Evolutionary conservation across 1,140 invertebrate species (phyloP), one percentile per base, ranked within the genome.

Genomic region (Bemisia tabaci): DNA sequence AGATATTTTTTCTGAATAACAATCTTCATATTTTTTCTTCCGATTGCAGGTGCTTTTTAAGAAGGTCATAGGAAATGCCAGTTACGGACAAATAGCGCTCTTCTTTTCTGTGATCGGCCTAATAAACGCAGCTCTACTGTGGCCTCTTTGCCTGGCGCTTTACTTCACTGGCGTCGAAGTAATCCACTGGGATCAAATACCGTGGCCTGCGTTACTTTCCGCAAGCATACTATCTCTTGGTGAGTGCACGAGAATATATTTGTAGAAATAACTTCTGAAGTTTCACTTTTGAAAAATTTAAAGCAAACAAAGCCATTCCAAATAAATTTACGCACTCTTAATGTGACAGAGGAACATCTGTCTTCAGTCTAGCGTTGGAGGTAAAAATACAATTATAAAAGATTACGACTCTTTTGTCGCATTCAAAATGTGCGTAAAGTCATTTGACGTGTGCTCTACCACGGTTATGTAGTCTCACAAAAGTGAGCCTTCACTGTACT

Each of bases 51-150:
- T 94, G 64, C 81, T 94, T 68, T 93, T 94, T 77, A 89, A 91
- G 73, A 92, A 93, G 80, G 86, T 94, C 63, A 87, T 95, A 76
- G 92, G 92, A n/a, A 90, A 94, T 71, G 89, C 91, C 59, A 91
- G 85, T 60, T 88, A 90, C 68, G 91, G 90, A 17, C 91, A 94
- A 79, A 86, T 92, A 66, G 88, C 91, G 1, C 77, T 95, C 64
- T 93, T 94, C 75, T 93, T 94, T 77, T 89, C 91, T 0, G 80
- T 92, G 2, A 85, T 95, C 72, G 91, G 92, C 24, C 79, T 93
- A 62, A 82, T 92, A 68, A 94, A 92, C 76, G 87, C 88, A 0
- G 79, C 89, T 2, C 77, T 95, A 61, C 79, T 95, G 71, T 95
- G 92, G 92, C 93, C 93, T 1, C 78, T 95, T 27, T 87, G 89